Evolutionary conservation across 2,888 invertebrate species (phyloP), one percentile per base, ranked within the genome.

Genomic region (Parapristionchus giblindavisi): DNA sequence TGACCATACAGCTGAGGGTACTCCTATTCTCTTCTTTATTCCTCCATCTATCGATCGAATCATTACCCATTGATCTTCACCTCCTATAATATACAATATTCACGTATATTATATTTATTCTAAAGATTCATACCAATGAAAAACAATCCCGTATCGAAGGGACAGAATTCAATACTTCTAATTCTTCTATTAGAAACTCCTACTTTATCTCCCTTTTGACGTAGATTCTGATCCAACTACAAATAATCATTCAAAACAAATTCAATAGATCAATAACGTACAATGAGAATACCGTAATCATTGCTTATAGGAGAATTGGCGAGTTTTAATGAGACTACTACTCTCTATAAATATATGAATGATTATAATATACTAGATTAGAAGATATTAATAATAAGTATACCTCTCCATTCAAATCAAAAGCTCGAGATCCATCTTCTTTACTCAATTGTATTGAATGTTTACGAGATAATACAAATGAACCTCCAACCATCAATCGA

Each of bases 51-150:
- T 51, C 32, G 66, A 66, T 27, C 66, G 66, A 48, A 66, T 24
- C 32, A 66, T 51, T 34, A 51, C 4, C 66, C 66, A 66, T 14
- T 6, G 6, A n/a, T 66, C 66, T 34, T 66, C 66, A 32, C 66
- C 43, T 3, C 66, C 66, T 66, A n/a, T 48, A 65, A 11, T n/a
- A 6, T 6, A 54, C 11, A 14, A 21, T 21, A 48, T 48, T 48
- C 11, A n/a, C n/a, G n/a, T n/a, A n/a, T n/a, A n/a, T n/a, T n/a
- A n/a, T n/a, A n/a, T n/a, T n/a, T n/a, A n/a, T n/a, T n/a, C n/a
- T n/a, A n/a, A n/a, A n/a, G n/a, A n/a, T n/a, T 21, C 68, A 68
- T 68, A 77, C 77, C 77, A 38, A 76, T 60, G 21, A 77, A 51
- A 36, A 60, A 52, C 0, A 77, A 40, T 43, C 48, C 58, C 8